These are phyloP conservation scores for Zygaena filipendulae DNA, from an alignment of 2,888 invertebrate genomes.

Conservation along the genomic window DNA sequence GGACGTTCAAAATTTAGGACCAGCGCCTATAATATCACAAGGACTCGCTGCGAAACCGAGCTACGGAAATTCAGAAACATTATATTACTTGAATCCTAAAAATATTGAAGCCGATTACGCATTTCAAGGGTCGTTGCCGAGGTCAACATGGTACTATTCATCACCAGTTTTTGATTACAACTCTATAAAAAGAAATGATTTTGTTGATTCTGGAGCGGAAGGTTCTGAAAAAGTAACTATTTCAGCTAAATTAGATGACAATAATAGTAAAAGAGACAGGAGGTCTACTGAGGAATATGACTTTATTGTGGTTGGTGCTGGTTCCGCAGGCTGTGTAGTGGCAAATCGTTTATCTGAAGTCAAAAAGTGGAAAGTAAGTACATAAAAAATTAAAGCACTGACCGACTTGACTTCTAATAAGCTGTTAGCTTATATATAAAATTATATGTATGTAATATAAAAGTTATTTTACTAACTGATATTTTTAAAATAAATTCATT, in stretches of 20 bases:
- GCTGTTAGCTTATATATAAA: too few species aligned
- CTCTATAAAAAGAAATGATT: conserved; percentile 21
- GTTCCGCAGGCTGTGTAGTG: conserved; percentile 75
- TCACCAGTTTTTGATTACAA: conserved; percentile 21
- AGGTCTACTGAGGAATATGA: conserved; percentile 53
- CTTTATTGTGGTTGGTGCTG: conserved; percentile 74
- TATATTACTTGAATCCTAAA: conserved; percentile 24
- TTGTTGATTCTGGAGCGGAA: conserved; percentile 27
- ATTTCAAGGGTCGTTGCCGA: conserved; percentile 15
- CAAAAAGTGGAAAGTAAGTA: conserved; percentile 67
- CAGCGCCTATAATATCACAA: too few species aligned
- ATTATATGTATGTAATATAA: too few species aligned
- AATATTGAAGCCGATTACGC: conserved; percentile 20
- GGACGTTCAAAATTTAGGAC: too few species aligned
- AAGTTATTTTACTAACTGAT: too few species aligned
- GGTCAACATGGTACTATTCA: conserved; percentile 10
- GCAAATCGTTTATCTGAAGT: conserved; percentile 74
- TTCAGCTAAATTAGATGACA: conserved; percentile 18
- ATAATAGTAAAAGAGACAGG: conserved; percentile 27
- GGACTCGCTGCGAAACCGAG: too few species aligned
- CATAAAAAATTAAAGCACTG: conserved; percentile 1
- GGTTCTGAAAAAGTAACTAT: conserved; percentile 25
- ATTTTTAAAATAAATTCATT: too few species aligned
- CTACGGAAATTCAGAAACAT: too few species aligned
- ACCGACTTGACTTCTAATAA: too few species aligned